Base-by-base conservation (phyloP, 2,113 vertebrate species). In the Donacobius atricapilla region DNA sequence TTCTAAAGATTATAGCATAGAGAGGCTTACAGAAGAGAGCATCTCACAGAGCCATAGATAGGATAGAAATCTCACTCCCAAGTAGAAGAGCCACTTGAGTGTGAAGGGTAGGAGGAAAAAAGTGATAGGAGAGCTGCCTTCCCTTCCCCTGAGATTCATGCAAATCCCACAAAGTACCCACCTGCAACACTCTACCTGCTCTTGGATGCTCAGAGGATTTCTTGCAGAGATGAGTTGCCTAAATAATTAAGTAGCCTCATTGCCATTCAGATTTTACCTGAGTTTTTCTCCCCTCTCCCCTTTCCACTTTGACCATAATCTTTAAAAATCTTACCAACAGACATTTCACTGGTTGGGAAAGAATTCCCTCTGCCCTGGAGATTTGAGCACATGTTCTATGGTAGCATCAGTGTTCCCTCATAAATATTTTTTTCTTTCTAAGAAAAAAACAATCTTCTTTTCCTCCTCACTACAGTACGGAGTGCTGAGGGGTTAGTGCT, bases 161-260 rank as follows among this genome's bases (percentile, higher is more conserved):
- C 47, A 80, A 79, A 95, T 90, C 87, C 96, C 95, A 95, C 53
- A 85, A 86, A 96, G 80, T 75, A 97, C 89, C 85, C 96, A 97
- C 77, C 73, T 90, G 92, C 90, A 91, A 95, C 64, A 69, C 23
- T 63, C 92, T 65, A 96, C 77, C 87, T 95, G 88, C 72, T 87
- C 68, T 58, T 33, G 69, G 86, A 93, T 95, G 42, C 92, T 96
- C 95, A 95, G 57, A 97, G 96, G 85, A 96, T 82, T 87, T 94
- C 71, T 89, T 87, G 91, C 94, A 78, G 94, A 97, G 96, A 98
- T 97, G 94, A 98, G 94, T 92, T 97, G 88, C 83, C 90, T 89
- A 91, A 97, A 97, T 97, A 96, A 98, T 96, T 97, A 97, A 98
- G 97, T 97, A 97, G 66, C 89, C 93, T 94, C 76, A 39, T 61